Evolutionary conservation across 2,113 vertebrate genomes (phyloP).

Genomic region (Xerus inauris): DNA sequence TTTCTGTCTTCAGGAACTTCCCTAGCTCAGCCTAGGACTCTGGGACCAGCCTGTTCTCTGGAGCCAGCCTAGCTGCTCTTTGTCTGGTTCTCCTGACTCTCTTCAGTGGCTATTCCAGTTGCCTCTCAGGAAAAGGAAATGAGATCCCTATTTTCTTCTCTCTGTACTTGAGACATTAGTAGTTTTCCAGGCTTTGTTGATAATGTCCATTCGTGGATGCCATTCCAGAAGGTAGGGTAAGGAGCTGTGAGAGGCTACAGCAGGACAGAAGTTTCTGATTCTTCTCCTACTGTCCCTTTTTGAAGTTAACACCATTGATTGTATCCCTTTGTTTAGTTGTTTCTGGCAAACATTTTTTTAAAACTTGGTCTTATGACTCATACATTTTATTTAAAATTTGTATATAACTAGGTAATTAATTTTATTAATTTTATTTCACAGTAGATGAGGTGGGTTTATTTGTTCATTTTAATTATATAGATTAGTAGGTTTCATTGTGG

Average conservation of each 20-base stretch:
- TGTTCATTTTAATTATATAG: neutral
- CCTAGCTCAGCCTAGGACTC: neutral
- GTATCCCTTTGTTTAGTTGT: neutral
- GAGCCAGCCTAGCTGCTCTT: neutral
- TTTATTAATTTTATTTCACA: slow-evolving; percentile 23
- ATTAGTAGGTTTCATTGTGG: neutral
- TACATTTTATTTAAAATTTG: slow-evolving; percentile 14
- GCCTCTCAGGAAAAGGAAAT: neutral
- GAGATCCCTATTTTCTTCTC: neutral
- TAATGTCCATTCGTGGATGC: neutral
- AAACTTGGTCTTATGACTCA: neutral
- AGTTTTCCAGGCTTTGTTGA: neutral
- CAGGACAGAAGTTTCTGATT: neutral
- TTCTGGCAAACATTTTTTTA: neutral
- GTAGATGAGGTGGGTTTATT: neutral
- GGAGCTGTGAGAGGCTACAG: no score
- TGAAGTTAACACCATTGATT: neutral
- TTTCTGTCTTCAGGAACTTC: neutral
- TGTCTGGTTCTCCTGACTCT: neutral
- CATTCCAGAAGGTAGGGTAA: neutral
- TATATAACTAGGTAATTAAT: neutral
- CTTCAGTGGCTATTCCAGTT: no score
- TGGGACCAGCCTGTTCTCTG: fast-evolving
- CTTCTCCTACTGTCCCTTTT: neutral
- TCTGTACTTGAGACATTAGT: neutral